Evolutionary conservation across 2,888 invertebrate species (phyloP).

Genomic region (Cloeon dipterum): DNA sequence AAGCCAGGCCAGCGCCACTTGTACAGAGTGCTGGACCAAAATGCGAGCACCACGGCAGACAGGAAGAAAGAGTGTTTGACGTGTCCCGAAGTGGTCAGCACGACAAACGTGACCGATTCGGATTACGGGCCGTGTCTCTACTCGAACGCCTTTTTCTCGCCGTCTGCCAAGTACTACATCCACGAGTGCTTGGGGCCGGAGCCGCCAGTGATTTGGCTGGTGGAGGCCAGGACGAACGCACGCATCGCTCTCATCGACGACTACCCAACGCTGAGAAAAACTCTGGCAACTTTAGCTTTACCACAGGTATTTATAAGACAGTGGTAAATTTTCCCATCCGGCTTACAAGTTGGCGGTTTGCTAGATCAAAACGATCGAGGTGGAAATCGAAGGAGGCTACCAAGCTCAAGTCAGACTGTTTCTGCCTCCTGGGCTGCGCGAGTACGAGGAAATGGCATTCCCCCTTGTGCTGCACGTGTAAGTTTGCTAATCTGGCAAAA

Average conservation of each 20-base stretch:
- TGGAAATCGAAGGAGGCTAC: slow-evolving; percentile 39
- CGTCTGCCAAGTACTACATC: slow-evolving; percentile 25
- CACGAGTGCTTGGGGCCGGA: slow-evolving; percentile 53
- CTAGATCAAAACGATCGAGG: slow-evolving; percentile 21
- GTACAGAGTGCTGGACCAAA: slow-evolving; percentile 35
- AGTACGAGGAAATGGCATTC: slow-evolving; percentile 58
- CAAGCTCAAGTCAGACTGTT: slow-evolving; percentile 53
- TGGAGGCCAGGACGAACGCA: slow-evolving; percentile 3
- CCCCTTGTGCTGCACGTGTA: slow-evolving; percentile 68
- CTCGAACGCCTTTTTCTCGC: slow-evolving; percentile 13
- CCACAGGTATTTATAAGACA: slow-evolving; percentile 55
- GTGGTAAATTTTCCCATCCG: slow-evolving; percentile 12
- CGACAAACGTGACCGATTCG: slow-evolving; percentile 1
- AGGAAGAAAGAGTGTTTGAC: slow-evolving; percentile 32
- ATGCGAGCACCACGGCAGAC: slow-evolving; percentile 16
- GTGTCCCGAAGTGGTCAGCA: slow-evolving; percentile 18
- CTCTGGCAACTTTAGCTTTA: slow-evolving; percentile 39
- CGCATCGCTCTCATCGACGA: slow-evolving; percentile 39
- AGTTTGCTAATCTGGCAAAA: slow-evolving; percentile 25
- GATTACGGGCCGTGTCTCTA: slow-evolving; percentile 9
- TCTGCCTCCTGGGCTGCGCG: slow-evolving; percentile 61
- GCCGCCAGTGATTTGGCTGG: slow-evolving; percentile 17
- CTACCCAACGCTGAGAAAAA: slow-evolving; percentile 35
- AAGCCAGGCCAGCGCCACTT: slow-evolving; percentile 62
- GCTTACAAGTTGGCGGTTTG: slow-evolving; percentile 35